Base-by-base conservation (phyloP, 2,888 invertebrate genomes). In the Drosophila villosipedis region DNA sequence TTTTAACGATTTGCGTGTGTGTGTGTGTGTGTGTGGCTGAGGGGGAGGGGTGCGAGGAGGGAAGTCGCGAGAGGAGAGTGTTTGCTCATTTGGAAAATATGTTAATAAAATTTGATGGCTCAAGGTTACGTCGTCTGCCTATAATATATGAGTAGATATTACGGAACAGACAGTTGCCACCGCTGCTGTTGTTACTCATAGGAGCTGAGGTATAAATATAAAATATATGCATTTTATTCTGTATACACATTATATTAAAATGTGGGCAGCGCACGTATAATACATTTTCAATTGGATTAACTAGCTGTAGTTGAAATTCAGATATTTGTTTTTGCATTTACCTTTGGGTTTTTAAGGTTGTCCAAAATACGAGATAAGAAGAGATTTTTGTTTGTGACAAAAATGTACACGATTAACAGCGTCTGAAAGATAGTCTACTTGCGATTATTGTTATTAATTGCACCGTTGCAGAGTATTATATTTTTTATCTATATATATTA, bases 21-120 rank as follows among this genome's bases (percentile, higher is more conserved):
- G 14, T 43, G 22, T 14, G n/a, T 43, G n/a, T 12, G 41, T 14
- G 19, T n/a, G 30, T 10, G 22, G 10, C n/a, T 16, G 3, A 22
- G 3, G 33, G 43, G 33, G 35, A 16, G 6, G 6, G 16, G 9
- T 30, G 12, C 5, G n/a, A 16, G 19, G n/a, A 25, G n/a, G 22
- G 43, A 9, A 9, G 28, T 22, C 37, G 60, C 37, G 58, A 63
- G 61, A 35, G 41, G 61, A 37, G 43, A 30, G 41, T 49, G 67
- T 67, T 71, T 64, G 55, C 54, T 73, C 60, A 66, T 82, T 78
- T 77, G 63, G 81, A 83, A 83, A 83, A 73, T 63, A 55, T 85
- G 78, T 73, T 84, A 85, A 85, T 81, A 79, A 83, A 69, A 68
- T 57, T 68, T 81, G 84, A 70, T 74, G 77, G 49, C 71, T 81